Evolutionary conservation across 2,797 vertebrate species (phyloP).

Genomic region (Acrossocheilus fasciatus): DNA sequence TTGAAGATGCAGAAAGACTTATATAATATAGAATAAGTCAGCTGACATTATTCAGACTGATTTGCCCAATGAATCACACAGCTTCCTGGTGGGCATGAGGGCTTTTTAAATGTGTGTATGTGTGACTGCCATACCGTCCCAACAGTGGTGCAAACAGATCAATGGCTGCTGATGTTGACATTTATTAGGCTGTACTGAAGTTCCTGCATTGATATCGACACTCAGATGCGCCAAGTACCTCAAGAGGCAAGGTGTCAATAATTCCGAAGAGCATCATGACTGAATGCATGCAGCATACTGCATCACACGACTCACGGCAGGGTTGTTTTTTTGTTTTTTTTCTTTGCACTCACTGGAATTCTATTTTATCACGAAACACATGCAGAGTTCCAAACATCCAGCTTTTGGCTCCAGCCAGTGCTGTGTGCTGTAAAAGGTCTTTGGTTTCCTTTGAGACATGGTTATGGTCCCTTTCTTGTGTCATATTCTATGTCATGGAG

Average conservation of each 20-base stretch:
- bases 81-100: not conserved
- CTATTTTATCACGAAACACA: slow-evolving; percentile 31
- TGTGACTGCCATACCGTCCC: slow-evolving; percentile 51
- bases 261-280: slow-evolving; percentile 53
- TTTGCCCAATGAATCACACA: slow-evolving; percentile 34
- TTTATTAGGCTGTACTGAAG: slow-evolving; percentile 76
- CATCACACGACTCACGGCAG: slow-evolving; percentile 9
- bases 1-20: not conserved
- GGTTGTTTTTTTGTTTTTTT: not conserved
- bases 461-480: slow-evolving; percentile 22
- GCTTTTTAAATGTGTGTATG: slow-evolving; percentile 11
- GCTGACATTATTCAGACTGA: slow-evolving; percentile 24
- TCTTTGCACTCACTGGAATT: slow-evolving; percentile 2
- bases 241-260: slow-evolving; percentile 57
- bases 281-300: slow-evolving; percentile 29
- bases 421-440: not conserved
- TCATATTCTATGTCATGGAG: slow-evolving; percentile 45
- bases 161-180: slow-evolving; percentile 76
- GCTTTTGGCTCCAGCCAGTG: slow-evolving; percentile 18
- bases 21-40: not conserved
- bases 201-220: slow-evolving; percentile 71
- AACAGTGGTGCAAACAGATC: slow-evolving; percentile 72
- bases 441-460: slow-evolving; percentile 10
- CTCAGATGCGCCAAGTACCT: slow-evolving; percentile 69
- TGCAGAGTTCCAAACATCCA: slow-evolving; percentile 16